Base-by-base conservation (phyloP, 2,113 vertebrate species). In the Holacanthus passer region DNA sequence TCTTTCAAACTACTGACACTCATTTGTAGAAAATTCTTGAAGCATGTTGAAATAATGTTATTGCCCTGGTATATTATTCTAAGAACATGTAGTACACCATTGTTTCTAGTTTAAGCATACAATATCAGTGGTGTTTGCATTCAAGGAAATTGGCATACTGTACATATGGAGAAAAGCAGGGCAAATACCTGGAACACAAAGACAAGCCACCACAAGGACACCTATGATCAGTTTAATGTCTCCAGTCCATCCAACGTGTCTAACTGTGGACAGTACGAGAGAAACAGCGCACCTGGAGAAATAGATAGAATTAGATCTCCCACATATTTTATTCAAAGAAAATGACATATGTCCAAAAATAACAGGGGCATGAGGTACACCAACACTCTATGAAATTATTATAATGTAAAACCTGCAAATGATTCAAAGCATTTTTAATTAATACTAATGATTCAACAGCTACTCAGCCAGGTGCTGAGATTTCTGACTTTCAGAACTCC, bases 401-500 rank as follows among this genome's bases (percentile, higher is more conserved):
- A 13, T 22, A 14, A 14, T 65, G 10, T 6, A 52, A 47, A 63
- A 56, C n/a, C 47, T 63, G 24, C 9, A 52, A 22, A 35, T 22
- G 10, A 43, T 17, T 14, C 3, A 45, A 47, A 31, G 13, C 10
- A 14, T 41, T 67, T 48, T 19, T 20, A 47, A 43, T 77, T 59
- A 29, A 35, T 45, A 45, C 6, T 13, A 73, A 3, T 47, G 48
- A 39, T 7, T 58, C 16, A 59, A 14, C 13, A 39, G 39, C 55
- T 32, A 16, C 43, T 68, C 20, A 29, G 31, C 7, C 19, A 58
- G 48, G 14, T 66, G 20, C 11, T 12, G 65, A 58, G 50, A 37
- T 32, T 73, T 77, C n/a, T 60, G 52, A 43, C 76, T 76, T 72
- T 56, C 8, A 37, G 35, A 37, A 37, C 35, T n/a, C n/a, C n/a